Conservation (phyloP, 2,888 invertebrate genomes). For the Steinernema scapterisci region DNA sequence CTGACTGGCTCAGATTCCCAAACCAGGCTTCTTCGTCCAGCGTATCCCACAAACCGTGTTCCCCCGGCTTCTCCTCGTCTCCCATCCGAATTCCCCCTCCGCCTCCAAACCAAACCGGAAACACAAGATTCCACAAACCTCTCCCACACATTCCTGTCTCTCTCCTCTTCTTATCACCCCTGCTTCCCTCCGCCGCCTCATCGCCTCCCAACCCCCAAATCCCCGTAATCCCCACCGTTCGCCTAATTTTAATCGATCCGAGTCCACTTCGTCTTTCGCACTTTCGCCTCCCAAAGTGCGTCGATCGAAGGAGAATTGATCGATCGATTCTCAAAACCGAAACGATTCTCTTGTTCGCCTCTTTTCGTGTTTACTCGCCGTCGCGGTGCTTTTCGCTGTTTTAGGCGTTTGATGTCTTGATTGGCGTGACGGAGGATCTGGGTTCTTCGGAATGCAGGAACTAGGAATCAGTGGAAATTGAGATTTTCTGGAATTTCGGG, state of each 20-base stretch:
- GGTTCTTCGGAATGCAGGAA: no score
- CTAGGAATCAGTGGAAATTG: no score
- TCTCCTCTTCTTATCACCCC: not conserved
- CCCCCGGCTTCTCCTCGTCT: no score
- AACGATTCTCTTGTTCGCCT: not conserved
- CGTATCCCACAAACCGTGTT: no score
- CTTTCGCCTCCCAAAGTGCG: constrained; percentile 14
- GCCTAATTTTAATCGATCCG: not conserved
- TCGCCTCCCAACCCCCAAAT: not conserved
- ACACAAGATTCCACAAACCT: not conserved
- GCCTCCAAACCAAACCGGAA: no score
- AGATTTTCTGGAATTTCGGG: no score
- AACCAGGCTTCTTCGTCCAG: no score
- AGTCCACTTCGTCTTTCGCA: constrained; percentile 13
- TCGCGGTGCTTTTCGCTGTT: not conserved
- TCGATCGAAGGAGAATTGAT: constrained; percentile 8
- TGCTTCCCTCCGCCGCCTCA: not conserved
- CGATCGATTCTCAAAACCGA: constrained; percentile 19
- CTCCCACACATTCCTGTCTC: not conserved
- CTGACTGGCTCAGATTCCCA: no score
- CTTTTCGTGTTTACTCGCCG: constrained; percentile 14
- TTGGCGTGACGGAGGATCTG: not conserved
- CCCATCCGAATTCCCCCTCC: not conserved
- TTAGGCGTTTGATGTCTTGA: not conserved
- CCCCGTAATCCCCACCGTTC: not conserved